These are phyloP conservation scores for Neodiprion fabricii DNA, from an alignment of 1,140 invertebrate genomes.

Conservation along the genomic window DNA sequence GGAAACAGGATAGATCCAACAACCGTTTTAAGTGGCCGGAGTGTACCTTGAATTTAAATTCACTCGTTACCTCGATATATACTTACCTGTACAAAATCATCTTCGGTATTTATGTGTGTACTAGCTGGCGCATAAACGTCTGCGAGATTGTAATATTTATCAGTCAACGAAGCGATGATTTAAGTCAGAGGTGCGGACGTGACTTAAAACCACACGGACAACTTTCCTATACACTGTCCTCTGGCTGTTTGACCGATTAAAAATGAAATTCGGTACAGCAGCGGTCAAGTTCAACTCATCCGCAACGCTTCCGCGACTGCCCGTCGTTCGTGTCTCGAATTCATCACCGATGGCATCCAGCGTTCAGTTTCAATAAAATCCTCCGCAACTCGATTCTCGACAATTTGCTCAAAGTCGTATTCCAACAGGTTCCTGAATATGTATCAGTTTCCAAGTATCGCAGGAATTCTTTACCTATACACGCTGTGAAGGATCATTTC, in stretches of 20 bases:
- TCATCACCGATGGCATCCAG: no score
- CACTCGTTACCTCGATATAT: neutral
- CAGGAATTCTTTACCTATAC: no score
- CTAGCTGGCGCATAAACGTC: neutral
- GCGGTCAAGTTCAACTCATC: neutral
- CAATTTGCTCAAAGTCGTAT: no score
- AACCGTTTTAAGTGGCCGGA: conserved; percentile 4
- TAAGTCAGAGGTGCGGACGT: neutral
- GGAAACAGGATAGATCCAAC: conserved; percentile 2
- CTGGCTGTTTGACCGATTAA: neutral
- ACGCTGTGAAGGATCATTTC: no score
- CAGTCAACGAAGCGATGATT: conserved; percentile 7
- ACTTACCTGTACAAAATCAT: neutral
- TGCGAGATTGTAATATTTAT: neutral
- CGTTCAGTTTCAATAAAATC: no score
- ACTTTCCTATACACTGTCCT: neutral
- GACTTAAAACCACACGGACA: neutral
- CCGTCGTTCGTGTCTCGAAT: no score
- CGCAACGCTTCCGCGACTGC: no score
- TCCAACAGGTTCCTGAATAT: no score
- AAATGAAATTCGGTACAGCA: neutral
- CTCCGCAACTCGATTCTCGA: no score
- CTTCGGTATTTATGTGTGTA: neutral
- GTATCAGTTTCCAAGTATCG: no score
- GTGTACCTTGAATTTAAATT: conserved; percentile 7